Evolutionary conservation across 2,888 invertebrate species (phyloP), one percentile per base, ranked within the genome.

Genomic region (Limnephilus rhombicus): DNA sequence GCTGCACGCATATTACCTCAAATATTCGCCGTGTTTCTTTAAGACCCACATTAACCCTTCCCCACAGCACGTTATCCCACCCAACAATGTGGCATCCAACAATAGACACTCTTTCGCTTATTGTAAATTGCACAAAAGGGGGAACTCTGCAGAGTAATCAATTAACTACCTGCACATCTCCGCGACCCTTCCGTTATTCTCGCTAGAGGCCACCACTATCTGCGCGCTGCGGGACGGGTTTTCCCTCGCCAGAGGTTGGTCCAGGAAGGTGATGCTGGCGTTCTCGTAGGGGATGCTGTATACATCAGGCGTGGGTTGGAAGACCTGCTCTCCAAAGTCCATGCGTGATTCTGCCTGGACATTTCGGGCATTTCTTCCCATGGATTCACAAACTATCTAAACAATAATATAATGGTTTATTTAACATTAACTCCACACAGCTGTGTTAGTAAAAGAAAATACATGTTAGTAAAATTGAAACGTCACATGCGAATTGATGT

Each of bases 171-270:
- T 24, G 94, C 1, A 94, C 93, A 11, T 92, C 68, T 92, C 92
- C 68, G 53, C 91, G n/a, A 92, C 89, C 80, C 91, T 91, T 13
- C 87, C 89, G 29, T 91, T 85, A 18, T 29, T 92, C 15, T 91
- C 93, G n/a, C 92, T 93, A 86, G 92, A 90, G 29, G 94, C 94
- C 37, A 94, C 93, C 12, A 94, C 92, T 4, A 94, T 92, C 31
- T 93, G 89, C 31, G 90, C 92, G 81, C 92, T 93, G 85, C 89
- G 85, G 29, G 49, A 49, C 13, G 90, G 90, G 53, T 81, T 68
- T 13, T 29, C 80, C 24, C 88, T 31, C 37, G n/a, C 34, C 34
- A 89, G 80, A 11, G 88, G 88, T 24, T 80, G 81, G 81, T 90
- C 90, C 49, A 88, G 29, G 45, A 91, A 86, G 34, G 89, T 88